Conservation (phyloP, 1,140 invertebrate species). For the Micrasema longulum region DNA sequence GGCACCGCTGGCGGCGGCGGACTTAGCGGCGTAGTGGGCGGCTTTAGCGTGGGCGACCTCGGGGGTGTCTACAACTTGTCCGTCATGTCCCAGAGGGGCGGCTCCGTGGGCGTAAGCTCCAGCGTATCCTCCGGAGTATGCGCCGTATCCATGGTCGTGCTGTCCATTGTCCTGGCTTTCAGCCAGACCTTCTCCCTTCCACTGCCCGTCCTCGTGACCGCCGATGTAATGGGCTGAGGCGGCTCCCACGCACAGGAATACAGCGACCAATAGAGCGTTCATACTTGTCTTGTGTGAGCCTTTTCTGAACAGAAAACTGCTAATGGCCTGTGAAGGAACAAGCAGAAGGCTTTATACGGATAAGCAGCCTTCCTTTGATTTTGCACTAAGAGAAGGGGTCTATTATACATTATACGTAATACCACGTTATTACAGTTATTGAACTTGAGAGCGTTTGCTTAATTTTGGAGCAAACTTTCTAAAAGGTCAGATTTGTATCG, state of each 20-base stretch:
- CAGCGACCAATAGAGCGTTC: conserved; percentile 25
- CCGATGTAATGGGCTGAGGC: too few relatives aligned
- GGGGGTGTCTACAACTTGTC: conserved; percentile 65
- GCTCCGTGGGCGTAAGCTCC: too few relatives aligned
- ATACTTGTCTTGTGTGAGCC: conserved; percentile 30
- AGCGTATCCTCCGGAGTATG: not conserved
- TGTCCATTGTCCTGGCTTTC: conserved; percentile 37
- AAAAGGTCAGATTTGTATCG: too few relatives aligned
- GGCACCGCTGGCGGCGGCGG: conserved; percentile 53
- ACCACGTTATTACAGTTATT: too few relatives aligned
- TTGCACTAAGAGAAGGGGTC: too few relatives aligned
- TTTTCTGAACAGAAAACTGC: conserved; percentile 41
- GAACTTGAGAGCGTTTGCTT: too few relatives aligned
- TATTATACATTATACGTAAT: too few relatives aligned
- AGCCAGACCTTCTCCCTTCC: conserved; percentile 41
- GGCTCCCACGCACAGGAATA: conserved; percentile 3
- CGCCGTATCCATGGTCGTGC: not conserved
- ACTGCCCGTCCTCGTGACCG: conserved; percentile 37
- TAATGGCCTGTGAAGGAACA: not conserved
- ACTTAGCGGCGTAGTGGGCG: conserved; percentile 58
- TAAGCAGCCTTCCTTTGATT: too few relatives aligned
- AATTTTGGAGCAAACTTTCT: too few relatives aligned
- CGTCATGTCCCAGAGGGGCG: conserved; percentile 47
- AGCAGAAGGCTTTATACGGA: conserved; percentile 12
- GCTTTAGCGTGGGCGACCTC: conserved; percentile 67